phyloP scores from a whole-genome alignment of 2,797 vertebrate genomes.

The Pipistrellus nathusii region DNA sequence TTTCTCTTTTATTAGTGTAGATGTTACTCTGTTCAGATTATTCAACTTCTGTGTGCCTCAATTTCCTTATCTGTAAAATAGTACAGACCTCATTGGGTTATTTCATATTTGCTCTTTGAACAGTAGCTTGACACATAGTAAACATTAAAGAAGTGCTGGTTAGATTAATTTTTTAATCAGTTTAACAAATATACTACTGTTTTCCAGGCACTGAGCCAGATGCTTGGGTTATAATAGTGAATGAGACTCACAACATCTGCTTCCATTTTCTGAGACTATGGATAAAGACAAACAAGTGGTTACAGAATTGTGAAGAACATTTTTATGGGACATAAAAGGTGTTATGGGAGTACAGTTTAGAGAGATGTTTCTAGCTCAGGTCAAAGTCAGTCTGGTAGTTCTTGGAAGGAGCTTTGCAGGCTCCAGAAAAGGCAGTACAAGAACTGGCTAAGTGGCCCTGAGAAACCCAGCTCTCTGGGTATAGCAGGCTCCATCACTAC shows the following conservation, averaged over 20 bases:
- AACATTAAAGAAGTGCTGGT: neutral
- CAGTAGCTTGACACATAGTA: neutral
- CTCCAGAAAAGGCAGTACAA: neutral
- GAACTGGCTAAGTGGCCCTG: neutral
- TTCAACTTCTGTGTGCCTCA: neutral
- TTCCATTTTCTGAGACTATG: neutral
- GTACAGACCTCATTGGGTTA: neutral
- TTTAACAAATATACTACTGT: neutral
- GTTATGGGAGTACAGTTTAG: neutral
- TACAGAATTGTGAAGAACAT: neutral
- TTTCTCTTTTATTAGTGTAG: too few relatives aligned
- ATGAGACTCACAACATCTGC: neutral
- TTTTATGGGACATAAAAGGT: neutral
- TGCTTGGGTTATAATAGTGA: neutral
- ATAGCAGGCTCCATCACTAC: neutral
- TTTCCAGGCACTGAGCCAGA: neutral
- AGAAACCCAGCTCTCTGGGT: slow-evolving; percentile 1
- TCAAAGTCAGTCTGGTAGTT: neutral
- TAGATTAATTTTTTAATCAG: slow-evolving; percentile 8
- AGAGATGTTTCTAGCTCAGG: neutral
- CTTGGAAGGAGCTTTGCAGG: neutral
- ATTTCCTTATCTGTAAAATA: neutral
- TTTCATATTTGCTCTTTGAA: slow-evolving; percentile 44
- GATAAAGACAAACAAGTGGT: neutral
- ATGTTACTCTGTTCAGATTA: neutral